Base-by-base conservation (phyloP, 2,797 vertebrate species). In the Onychomys leucogaster region DNA sequence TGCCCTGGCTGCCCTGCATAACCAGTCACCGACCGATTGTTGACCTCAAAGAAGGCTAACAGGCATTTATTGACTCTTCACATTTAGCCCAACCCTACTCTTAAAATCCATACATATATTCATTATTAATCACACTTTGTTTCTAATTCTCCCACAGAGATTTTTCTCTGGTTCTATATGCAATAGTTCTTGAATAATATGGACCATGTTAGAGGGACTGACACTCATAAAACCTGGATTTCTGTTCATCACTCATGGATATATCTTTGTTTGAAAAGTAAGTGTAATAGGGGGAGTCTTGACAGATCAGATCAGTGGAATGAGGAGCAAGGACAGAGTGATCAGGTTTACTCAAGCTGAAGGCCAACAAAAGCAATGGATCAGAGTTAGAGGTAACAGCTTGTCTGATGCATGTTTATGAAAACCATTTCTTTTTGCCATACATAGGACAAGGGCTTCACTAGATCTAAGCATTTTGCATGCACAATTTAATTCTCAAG, bases 21-120 rank as follows among this genome's bases (percentile, higher is more conserved):
- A 95, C 91, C 92, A 94, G 96, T 82, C 89, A 90, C 80, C 92
- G 65, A 43, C 85, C 0, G 34, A 93, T 91, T 76, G 69, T 55
- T 98, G 96, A 97, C 97, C 96, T 96, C 89, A 7, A 43, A 94
- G 86, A 87, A 97, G 96, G 96, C 97, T 96, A 97, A 97, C 96
- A 98, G 96, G 86, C 95, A 90, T 96, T 94, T 97, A 98, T 77
- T 96, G 97, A 97, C 97, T 97, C 93, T 96, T 98, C 96, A 96
- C 91, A 96, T 94, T 97, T 96, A 96, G 96, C 82, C 95, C 93
- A 97, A 95, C 95, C 93, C 89, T 95, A 77, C 91, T 96, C 41
- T 97, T 96, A 96, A 95, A 97, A 96, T 81, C 86, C 87, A 96
- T 82, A 97, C 94, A 93, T 96, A 95, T 96, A 98, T 95, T 94